Percentiles rank a stretch among this genome's conserved stretches.
phyloP scores from a whole-genome alignment of 1,140 invertebrate species.

The Heliconius hewitsoni region DNA sequence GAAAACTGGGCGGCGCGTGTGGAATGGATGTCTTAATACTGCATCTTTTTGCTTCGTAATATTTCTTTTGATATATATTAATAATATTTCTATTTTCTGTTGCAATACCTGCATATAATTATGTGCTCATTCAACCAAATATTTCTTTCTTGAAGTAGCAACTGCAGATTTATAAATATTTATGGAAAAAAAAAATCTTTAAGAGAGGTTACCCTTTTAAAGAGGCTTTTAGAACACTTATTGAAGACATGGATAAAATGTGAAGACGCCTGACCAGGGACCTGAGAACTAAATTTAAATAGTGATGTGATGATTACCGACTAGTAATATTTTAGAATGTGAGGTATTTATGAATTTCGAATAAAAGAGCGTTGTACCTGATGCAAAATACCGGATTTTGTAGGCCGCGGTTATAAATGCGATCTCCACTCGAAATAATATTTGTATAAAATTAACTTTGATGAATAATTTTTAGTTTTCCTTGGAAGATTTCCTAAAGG shows the following conservation, averaged over 20 bases:
- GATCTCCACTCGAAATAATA: too few species aligned
- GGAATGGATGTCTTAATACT: too few species aligned
- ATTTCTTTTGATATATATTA: too few species aligned
- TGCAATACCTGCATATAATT: background rate
- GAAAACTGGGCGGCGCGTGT: background rate
- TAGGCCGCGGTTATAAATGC: too few species aligned
- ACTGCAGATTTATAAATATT: background rate
- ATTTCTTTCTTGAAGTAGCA: background rate
- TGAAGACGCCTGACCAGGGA: background rate
- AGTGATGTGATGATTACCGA: background rate
- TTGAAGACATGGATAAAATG: background rate
- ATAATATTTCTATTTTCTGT: background rate
- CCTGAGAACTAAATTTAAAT: background rate
- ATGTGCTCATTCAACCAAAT: background rate
- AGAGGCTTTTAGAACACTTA: slow-evolving; percentile 5
- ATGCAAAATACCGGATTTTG: too few species aligned
- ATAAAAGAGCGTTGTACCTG: too few species aligned
- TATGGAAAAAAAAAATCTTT: background rate
- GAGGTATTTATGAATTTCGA: background rate
- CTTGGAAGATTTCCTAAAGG: too few species aligned
- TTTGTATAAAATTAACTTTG: too few species aligned
- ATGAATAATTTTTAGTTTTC: too few species aligned
- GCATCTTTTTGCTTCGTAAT: too few species aligned
- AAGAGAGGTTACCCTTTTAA: background rate
- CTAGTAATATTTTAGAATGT: background rate